Evolutionary conservation across 2,888 invertebrate species (phyloP), one percentile per base, ranked within the genome.

Genomic region (Aproaerema taeniolella): DNA sequence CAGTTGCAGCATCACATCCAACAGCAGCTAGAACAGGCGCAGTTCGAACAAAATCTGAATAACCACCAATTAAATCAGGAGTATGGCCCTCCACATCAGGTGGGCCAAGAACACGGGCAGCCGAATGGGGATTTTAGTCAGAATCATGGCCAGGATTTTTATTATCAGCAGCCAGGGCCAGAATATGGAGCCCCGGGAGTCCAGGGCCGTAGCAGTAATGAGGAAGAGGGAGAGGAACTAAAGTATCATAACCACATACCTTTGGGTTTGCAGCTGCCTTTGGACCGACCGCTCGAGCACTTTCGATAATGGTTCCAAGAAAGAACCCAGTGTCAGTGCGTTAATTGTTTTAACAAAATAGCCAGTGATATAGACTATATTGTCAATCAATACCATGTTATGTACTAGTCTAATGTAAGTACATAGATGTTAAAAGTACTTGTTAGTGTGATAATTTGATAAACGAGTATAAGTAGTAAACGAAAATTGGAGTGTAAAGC

Each of bases 191-290:
- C 43, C 2, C 64, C 62, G 0, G 67, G 70, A n/a, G 66, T 71
- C n/a, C 83, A 82, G 35, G 82, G 82, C 0, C 70, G 85, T 10
- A 80, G 80, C 32, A 60, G 65, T 2, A 75, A 75, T 32, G 63
- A 55, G 9, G 62, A 54, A 20, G 55, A 49, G 1, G 53, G 47
- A 2, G 49, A 43, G 13, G 74, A 75, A 46, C 59, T 62, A 11
- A 29, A 24, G 33, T 87, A 57, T 52, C 80, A 78, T 50, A 83
- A 86, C 49, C 87, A 86, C 57, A 83, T 87, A 43, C 86, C 87
- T 0, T 61, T 81, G 10, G 77, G 74, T 5, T 66, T 83, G 17
- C 83, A 85, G 58, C 77, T 71, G n/a, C 86, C 86, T 2, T 66
- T 82, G 25, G 79, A 85, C 49, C 66, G 81, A 24, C 80, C 85